A percentile compares a stretch with the other conserved stretches of the same genome.
phyloP scores from a whole-genome alignment of 2,113 vertebrate genomes.

The Bolborhynchus lineola region DNA sequence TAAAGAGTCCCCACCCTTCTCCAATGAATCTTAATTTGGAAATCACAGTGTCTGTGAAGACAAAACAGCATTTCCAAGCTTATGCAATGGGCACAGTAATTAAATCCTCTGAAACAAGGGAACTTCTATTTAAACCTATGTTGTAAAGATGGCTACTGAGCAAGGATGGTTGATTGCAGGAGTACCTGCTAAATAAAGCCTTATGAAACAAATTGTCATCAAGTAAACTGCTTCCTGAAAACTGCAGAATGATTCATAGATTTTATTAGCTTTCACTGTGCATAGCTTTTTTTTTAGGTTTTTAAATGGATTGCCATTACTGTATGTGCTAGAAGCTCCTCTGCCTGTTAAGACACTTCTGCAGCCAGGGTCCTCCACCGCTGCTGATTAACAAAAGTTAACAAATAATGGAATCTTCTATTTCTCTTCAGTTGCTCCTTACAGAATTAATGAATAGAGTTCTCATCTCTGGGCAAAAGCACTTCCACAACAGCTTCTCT shows the following conservation, averaged over 20 bases:
- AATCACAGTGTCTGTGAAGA: not conserved
- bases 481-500: slow-evolving; percentile 19
- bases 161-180: not conserved
- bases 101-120: not conserved
- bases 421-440: slow-evolving; percentile 9
- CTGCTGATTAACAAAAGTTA: not conserved
- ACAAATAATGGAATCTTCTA: not conserved
- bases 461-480: slow-evolving; percentile 28
- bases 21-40: not conserved
- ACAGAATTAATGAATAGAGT: slow-evolving; percentile 38
- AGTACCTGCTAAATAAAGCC: not conserved
- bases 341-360: not conserved
- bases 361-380: not conserved
- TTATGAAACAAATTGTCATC: not conserved
- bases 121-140: not conserved
- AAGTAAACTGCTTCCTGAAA: not conserved
- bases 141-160: not conserved
- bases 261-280: not conserved
- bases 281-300: not conserved
- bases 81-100: not conserved
- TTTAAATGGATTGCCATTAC: not conserved
- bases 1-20: not conserved
- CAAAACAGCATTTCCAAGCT: not conserved
- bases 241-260: not conserved
- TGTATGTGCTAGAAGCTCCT: not conserved